These are phyloP conservation scores for Axis porcinus DNA, from an alignment of 2,113 vertebrate genomes.

Conservation along the genomic window DNA sequence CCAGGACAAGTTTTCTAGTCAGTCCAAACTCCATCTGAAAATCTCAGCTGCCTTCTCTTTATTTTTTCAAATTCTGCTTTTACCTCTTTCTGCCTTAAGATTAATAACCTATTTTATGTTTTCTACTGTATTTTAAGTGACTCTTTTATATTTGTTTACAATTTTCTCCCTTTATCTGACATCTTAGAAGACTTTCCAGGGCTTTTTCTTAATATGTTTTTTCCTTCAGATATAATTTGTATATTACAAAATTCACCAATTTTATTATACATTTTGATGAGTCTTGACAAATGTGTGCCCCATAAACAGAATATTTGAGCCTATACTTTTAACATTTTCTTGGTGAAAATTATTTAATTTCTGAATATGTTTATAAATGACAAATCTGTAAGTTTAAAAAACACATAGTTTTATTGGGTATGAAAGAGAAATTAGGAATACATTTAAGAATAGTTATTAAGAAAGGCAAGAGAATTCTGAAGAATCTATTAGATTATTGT, in stretches of 20 bases:
- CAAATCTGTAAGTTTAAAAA: background rate
- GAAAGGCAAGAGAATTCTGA: background rate
- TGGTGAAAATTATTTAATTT: background rate
- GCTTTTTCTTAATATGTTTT: background rate
- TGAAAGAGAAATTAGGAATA: conserved; percentile 1
- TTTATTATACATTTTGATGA: background rate
- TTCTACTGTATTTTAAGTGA: background rate
- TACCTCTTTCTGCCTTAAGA: background rate
- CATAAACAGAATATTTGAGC: background rate
- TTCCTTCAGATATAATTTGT: background rate
- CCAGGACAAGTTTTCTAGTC: background rate
- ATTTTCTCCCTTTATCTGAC: background rate
- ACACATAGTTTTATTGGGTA: background rate
- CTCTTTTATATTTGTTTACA: background rate
- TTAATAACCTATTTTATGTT: background rate
- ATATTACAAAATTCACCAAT: background rate
- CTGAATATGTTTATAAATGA: background rate
- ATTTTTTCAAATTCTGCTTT: background rate
- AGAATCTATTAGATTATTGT: background rate
- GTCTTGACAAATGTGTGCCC: background rate
- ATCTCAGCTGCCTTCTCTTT: background rate
- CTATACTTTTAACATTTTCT: background rate
- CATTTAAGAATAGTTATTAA: background rate
- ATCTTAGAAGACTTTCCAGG: background rate
- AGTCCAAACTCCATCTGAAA: background rate